Conservation (phyloP, 2,888 invertebrate species). For the Cloeon dipterum region DNA sequence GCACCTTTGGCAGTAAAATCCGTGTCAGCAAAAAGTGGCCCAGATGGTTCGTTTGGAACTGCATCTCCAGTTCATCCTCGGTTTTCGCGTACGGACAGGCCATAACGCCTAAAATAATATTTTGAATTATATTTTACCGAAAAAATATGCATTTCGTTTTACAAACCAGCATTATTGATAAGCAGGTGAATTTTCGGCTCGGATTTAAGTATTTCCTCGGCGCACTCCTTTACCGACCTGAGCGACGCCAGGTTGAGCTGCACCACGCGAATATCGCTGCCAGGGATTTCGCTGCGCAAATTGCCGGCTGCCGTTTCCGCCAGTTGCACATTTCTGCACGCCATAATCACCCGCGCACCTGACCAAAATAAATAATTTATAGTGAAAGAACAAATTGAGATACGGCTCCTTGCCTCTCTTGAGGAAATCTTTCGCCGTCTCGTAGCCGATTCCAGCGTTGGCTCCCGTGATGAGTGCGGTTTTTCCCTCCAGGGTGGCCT, state of each 20-base stretch:
- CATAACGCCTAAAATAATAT: conserved; percentile 35
- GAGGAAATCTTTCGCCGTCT: conserved; percentile 18
- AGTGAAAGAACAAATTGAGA: too few species aligned
- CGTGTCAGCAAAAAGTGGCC: conserved; percentile 36
- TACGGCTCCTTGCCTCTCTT: conserved; percentile 21
- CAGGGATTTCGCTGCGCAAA: conserved; percentile 11
- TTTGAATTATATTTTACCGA: too few species aligned
- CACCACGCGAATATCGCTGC: conserved; percentile 34
- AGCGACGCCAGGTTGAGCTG: conserved; percentile 50
- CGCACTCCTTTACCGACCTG: conserved; percentile 20
- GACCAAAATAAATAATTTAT: too few species aligned
- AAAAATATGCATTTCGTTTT: too few species aligned
- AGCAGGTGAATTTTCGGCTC: conserved; percentile 14
- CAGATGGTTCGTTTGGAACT: conserved; percentile 29
- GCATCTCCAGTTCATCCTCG: conserved; percentile 29
- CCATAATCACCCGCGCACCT: conserved; percentile 32
- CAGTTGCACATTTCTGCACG: conserved; percentile 26
- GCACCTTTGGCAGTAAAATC: conserved; percentile 30
- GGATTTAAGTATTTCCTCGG: conserved; percentile 14
- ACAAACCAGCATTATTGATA: conserved; percentile 15
- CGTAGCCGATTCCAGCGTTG: conserved; percentile 19
- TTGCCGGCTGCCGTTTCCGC: conserved; percentile 28
- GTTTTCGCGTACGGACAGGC: conserved; percentile 28
- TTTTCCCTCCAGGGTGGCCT: conserved; percentile 16
- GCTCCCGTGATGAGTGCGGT: conserved; percentile 22